Evolutionary conservation across 2,113 vertebrate genomes (phyloP), one percentile per base, ranked within the genome.

Genomic region (Casuarius casuarius): DNA sequence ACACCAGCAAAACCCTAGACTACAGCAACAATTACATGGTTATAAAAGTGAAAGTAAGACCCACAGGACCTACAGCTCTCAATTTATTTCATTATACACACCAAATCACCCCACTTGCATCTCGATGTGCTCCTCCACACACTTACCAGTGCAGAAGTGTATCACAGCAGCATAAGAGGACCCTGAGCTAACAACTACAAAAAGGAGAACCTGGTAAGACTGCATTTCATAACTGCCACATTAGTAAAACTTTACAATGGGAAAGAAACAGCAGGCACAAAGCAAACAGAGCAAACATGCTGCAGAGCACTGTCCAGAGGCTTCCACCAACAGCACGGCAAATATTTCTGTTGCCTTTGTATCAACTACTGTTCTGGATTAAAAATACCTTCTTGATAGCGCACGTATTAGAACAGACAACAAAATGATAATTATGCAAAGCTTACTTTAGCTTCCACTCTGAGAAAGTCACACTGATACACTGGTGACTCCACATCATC

Each of bases 271-370:
- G 48, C 49, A 83, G 2, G 16, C 35, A 72, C 29, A 56, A 91
- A 70, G 63, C 21, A 22, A 35, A 81, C 83, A 54, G 44, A 84
- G 58, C n/a, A 84, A 68, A 72, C 22, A 35, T 44, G 48, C 21
- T 51, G 26, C 16, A 17, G 28, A 91, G 8, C 29, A 29, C 31
- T 56, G 35, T 4, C 14, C 44, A 75, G 62, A 82, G 21, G 52
- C 40, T 79, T 92, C 79, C 66, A 87, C 26, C 68, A 89, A 92
- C 20, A 82, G 20, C 49, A 84, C 52, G 63, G 44, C 77, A 91
- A 93, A 8, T n/a, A 58, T 22, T 89, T 65, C 84, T 84, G 33
- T 25, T 84, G 49, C 31, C 33, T 48, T 56, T 33, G 42, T 33
- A 77, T 31, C 35, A 65, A 33, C 48, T 31, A n/a, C 18, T 31